phyloP scores from a whole-genome alignment of 92 coral and sea anemone species.

The Epizoanthus fatuus region DNA sequence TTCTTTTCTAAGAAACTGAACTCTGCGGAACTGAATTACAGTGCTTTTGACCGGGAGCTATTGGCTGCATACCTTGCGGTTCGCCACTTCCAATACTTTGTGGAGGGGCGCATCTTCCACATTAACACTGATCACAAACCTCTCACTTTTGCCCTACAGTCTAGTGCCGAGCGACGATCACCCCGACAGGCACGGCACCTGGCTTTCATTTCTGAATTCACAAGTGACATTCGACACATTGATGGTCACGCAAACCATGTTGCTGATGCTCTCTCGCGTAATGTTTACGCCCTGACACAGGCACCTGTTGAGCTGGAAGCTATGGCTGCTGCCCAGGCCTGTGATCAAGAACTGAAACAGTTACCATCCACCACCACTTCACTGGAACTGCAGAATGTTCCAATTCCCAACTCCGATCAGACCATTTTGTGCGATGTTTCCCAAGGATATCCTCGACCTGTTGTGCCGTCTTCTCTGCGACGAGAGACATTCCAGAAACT shows the following conservation, averaged over 20 bases:
- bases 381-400: conserved; percentile 26
- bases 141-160: conserved; percentile 52
- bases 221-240: conserved; percentile 54
- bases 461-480: background rate
- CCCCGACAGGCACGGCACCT: conserved; percentile 63
- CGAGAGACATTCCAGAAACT: background rate
- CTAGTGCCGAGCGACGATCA: conserved; percentile 63
- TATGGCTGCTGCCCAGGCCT: conserved; percentile 28
- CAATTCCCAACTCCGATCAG: conserved; percentile 6
- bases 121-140: conserved; percentile 70
- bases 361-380: conserved; percentile 40
- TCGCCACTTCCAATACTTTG: conserved; percentile 3
- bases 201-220: conserved; percentile 66
- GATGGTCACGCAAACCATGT: too few species aligned
- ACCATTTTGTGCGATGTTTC: conserved; percentile 44
- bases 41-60: conserved; percentile 57
- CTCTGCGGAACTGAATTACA: conserved; percentile 46
- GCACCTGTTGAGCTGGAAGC: conserved; percentile 42
- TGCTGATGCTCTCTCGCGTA: background rate
- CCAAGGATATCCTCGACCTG: conserved; percentile 38
- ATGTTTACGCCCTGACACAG: conserved; percentile 37
- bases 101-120: conserved; percentile 57
- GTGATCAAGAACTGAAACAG: conserved; percentile 33
- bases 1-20: conserved; percentile 59
- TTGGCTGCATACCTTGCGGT: background rate